These are phyloP conservation scores for Oscheius sp. DNA, from an alignment of 2,888 invertebrate genomes.

Conservation along the genomic window DNA sequence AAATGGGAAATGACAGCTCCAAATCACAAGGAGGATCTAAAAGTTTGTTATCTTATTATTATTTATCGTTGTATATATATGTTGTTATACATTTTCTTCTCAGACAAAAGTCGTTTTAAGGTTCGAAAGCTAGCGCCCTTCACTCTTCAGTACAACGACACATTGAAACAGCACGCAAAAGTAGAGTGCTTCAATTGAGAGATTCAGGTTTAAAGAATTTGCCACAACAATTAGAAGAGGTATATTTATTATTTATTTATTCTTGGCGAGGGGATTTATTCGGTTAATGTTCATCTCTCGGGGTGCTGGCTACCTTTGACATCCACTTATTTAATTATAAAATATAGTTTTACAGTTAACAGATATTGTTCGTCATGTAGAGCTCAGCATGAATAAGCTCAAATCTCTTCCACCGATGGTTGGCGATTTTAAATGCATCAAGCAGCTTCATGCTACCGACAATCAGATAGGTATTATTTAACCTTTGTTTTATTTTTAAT, in stretches of 20 bases:
- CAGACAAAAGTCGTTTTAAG: too few species aligned
- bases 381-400: conserved; percentile 90
- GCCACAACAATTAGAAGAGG: conserved; percentile 58
- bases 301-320: too few species aligned
- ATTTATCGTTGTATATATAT: neutral
- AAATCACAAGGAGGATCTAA: conserved; percentile 22
- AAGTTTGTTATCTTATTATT: neutral
- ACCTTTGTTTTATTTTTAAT: neutral
- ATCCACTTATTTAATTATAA: neutral
- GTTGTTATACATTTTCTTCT: neutral
- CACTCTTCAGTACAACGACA: conserved; percentile 81
- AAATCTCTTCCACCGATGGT: conserved; percentile 74
- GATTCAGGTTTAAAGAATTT: conserved; percentile 82
- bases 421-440: conserved; percentile 72
- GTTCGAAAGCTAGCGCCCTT: conserved; percentile 57
- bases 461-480: conserved; percentile 69
- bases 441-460: conserved; percentile 74
- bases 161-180: conserved; percentile 92
- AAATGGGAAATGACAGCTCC: conserved; percentile 50
- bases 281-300: too few species aligned
- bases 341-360: conserved; percentile 41
- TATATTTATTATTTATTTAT: too few species aligned
- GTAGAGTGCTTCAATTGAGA: conserved; percentile 89
- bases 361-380: conserved; percentile 83
- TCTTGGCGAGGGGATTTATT: too few species aligned